These are phyloP conservation scores for Paratilapia polleni DNA, from an alignment of 2,113 vertebrate genomes.

Conservation along the genomic window DNA sequence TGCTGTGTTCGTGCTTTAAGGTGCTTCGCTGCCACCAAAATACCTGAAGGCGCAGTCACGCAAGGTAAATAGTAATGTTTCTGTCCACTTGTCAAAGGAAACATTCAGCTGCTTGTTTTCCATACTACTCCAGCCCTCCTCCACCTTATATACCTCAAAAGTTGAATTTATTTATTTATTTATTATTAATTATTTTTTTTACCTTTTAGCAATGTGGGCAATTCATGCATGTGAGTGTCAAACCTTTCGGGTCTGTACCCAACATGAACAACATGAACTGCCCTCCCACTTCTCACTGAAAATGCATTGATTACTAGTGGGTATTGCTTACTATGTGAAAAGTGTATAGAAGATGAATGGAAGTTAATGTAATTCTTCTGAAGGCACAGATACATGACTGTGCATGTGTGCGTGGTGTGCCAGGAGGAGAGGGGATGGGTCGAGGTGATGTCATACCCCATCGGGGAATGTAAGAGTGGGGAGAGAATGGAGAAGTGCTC, in stretches of 20 bases:
- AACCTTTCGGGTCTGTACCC: neutral
- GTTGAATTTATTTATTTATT: no score
- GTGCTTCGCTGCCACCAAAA: no score
- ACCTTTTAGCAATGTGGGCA: neutral
- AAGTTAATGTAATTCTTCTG: neutral
- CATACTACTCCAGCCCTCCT: no score
- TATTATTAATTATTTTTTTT: no score
- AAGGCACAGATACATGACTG: neutral
- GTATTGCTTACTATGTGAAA: neutral
- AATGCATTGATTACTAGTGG: neutral
- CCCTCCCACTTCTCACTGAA: neutral
- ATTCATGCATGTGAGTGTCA: neutral
- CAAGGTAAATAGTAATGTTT: no score
- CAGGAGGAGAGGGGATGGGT: slow-evolving; percentile 7
- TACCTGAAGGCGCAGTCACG: no score
- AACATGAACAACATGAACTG: neutral
- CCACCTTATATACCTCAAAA: no score
- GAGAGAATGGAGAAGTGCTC: slow-evolving; percentile 26
- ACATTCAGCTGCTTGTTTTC: no score
- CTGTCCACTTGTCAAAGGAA: no score
- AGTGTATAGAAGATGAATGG: neutral
- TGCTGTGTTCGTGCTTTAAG: no score
- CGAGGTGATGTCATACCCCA: slow-evolving; percentile 54
- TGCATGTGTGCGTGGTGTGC: neutral
- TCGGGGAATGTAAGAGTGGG: slow-evolving; percentile 9